Evolutionary conservation across 2,113 vertebrate genomes (phyloP).

Genomic region (Calidris pygmaea): DNA sequence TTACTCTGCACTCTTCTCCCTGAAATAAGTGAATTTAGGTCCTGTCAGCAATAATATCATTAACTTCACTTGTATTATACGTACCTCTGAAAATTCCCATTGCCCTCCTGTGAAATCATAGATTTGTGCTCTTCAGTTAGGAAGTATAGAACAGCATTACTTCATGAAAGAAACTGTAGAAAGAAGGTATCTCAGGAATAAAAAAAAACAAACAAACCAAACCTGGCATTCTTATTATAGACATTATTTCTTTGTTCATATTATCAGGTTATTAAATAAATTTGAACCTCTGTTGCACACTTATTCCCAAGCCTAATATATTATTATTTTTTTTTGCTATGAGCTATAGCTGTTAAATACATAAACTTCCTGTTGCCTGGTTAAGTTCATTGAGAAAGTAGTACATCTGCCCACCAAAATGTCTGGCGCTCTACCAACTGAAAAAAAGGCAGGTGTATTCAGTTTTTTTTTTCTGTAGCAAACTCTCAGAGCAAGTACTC

Average conservation of each 20-base stretch:
- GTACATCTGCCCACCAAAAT: not conserved
- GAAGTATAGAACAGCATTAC: not conserved
- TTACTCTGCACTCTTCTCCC: not conserved
- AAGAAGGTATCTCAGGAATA: not conserved
- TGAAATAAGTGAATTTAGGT: not conserved
- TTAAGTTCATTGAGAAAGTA: not conserved
- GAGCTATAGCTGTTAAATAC: not conserved
- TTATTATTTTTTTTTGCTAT: not conserved
- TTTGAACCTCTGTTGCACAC: not conserved
- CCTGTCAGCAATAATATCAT: not conserved
- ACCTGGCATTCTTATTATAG: not conserved
- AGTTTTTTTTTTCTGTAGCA: not conserved
- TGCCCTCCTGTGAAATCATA: not conserved
- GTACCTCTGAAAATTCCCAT: not conserved
- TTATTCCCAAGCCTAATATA: not conserved
- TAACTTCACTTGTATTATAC: not conserved
- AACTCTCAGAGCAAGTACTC: constrained; percentile 1
- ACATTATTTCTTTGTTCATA: not conserved
- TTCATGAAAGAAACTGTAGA: not conserved
- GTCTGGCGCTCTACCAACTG: not conserved
- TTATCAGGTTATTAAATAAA: not conserved
- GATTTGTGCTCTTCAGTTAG: not conserved
- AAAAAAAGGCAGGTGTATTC: not conserved
- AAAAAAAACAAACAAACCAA: not conserved
- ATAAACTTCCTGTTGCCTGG: not conserved